Percentiles rank a stretch among this genome's conserved stretches.
phyloP scores from a whole-genome alignment of 2,113 vertebrate species.

The Alectura lathami region DNA sequence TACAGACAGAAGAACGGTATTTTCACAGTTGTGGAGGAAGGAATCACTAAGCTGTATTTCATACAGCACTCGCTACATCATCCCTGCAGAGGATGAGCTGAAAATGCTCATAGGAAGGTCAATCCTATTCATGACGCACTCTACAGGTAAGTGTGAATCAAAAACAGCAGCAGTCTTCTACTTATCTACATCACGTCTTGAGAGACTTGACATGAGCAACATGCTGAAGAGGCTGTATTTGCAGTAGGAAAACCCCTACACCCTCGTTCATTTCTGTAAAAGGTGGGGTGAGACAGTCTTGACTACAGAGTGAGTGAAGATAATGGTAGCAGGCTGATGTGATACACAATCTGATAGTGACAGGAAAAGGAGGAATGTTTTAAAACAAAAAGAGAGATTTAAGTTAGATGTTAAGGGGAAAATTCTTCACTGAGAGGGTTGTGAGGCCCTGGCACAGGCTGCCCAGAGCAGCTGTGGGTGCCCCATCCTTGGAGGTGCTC shows the following conservation, averaged over 20 bases:
- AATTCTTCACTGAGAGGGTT: background rate
- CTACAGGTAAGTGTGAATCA: background rate
- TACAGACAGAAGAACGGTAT: background rate
- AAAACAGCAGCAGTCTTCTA: background rate
- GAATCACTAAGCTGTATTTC: background rate
- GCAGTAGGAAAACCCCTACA: background rate
- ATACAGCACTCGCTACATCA: too few species aligned
- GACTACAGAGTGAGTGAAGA: rapidly evolving
- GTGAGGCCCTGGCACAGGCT: background rate
- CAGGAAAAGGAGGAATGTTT: background rate
- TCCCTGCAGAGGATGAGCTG: background rate
- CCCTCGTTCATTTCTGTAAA: rapidly evolving
- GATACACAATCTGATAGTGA: background rate
- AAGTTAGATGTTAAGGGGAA: background rate
- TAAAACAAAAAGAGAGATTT: background rate
- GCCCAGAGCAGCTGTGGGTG: background rate
- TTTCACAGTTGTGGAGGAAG: background rate
- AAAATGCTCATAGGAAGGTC: background rate
- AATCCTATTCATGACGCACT: background rate
- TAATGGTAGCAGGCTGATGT: background rate
- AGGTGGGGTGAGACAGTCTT: rapidly evolving
- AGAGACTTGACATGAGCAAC: background rate
- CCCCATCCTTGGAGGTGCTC: background rate
- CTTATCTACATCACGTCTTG: rapidly evolving
- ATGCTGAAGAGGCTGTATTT: background rate